A percentile compares a stretch with the other conserved stretches of the same genome.
These are phyloP conservation scores for Dioctria rufipes DNA, from an alignment of 2,888 invertebrate species.

Conservation along the genomic window DNA sequence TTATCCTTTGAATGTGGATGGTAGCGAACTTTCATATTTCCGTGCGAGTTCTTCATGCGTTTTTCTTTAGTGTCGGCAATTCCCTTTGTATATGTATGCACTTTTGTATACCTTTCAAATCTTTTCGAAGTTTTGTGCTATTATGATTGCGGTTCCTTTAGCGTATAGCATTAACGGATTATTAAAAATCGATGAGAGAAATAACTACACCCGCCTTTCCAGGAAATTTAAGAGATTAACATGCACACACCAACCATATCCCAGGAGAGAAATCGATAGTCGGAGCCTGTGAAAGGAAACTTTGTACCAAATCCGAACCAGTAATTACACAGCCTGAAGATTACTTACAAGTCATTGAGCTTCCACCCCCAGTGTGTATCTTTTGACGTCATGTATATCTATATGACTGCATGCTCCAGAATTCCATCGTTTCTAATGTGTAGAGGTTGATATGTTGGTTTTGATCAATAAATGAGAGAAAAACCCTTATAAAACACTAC, in stretches of 20 bases:
- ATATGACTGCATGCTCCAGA: slow-evolving; percentile 4
- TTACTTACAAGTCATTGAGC: slow-evolving; percentile 44
- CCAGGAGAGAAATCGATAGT: slow-evolving; percentile 13
- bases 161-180: background rate
- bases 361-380: background rate
- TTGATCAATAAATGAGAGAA: slow-evolving; percentile 35
- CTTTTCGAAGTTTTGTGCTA: background rate
- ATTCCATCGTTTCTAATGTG: slow-evolving; percentile 1
- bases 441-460: slow-evolving; percentile 33
- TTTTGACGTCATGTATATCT: background rate
- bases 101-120: background rate
- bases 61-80: background rate
- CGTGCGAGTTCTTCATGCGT: background rate
- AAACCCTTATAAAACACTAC: slow-evolving; percentile 11
- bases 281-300: slow-evolving; percentile 13
- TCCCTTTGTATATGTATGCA: background rate
- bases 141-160: background rate
- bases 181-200: slow-evolving; percentile 31
- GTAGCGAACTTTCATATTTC: background rate
- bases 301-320: slow-evolving; percentile 31
- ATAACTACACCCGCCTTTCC: background rate
- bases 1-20: background rate
- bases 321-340: slow-evolving; percentile 20
- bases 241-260: background rate
- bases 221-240: background rate